Evolutionary conservation across 1,140 invertebrate species (phyloP), one percentile per base, ranked within the genome.

Genomic region (Drosophila tropicalis): DNA sequence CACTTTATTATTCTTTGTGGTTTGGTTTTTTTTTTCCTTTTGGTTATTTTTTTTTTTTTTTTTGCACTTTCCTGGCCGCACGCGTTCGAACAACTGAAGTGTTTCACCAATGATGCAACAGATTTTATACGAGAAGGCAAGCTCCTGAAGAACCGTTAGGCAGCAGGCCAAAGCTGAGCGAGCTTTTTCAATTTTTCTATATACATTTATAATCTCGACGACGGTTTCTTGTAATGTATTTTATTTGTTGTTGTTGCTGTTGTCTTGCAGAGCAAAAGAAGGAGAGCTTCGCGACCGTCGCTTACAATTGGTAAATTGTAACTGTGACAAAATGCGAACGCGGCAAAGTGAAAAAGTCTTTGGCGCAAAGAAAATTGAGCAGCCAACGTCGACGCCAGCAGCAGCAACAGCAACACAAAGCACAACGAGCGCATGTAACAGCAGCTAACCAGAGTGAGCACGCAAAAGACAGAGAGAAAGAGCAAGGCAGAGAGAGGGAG

Each of bases 101-200:
- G 91, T 90, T 90, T 78, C 75, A 79, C 76, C 84, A 92, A 81
- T 92, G 91, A 92, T 92, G 91, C 91, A 92, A 92, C 91, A 82
- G 91, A 91, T 92, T 92, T 89, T 92, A 92, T 92, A 92, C 70
- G 79, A 81, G 79, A 76, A 63, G 58, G 66, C 66, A 56, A 76
- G 76, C 84, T 89, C 84, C 84, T 90, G 84, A 89, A 89, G 84
- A 89, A 89, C 84, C 84, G 84, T 89, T 89, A 89, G 82, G 47
- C 64, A 67, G 54, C 64, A 22, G 44, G 60, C 47, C 64, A 47
- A 41, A 32, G 32, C 40, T 36, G 62, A 72, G 65, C 41, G 69
- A 79, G 66, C 73, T 70, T 63, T 67, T 76, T 17, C 19, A 10
- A 13, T 13, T 51, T 51, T 51, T 51, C 44, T 51, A 51, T 51